A percentile compares a stretch with the other conserved stretches of the same genome.
Evolutionary conservation across 1,140 invertebrate genomes (phyloP).

Genomic region (Gryllus bimaculatus): DNA sequence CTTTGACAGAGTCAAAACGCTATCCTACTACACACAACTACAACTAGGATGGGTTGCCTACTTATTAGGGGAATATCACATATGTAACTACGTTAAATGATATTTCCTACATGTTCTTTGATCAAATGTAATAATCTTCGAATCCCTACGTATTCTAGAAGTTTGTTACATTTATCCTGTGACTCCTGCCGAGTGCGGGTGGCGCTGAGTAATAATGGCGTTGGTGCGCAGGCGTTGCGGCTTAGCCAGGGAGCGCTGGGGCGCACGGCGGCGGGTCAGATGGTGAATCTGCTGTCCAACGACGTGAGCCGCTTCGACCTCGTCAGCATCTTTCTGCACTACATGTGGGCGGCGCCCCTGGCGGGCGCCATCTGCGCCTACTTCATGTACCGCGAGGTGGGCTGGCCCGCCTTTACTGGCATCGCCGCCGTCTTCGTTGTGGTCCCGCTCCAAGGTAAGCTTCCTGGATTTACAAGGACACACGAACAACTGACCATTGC

Average conservation of each 20-base stretch:
- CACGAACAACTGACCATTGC: neutral
- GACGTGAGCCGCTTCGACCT: constrained; percentile 59
- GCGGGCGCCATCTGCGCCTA: constrained; percentile 49
- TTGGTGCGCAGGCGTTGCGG: constrained; percentile 34
- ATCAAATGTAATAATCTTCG: no score
- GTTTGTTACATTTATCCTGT: no score
- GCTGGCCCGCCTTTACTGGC: constrained; percentile 55
- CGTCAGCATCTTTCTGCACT: constrained; percentile 46
- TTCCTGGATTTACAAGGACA: neutral
- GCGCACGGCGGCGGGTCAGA: constrained; percentile 70
- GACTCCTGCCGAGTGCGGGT: no score
- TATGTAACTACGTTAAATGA: no score
- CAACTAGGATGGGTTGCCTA: no score
- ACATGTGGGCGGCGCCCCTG: constrained; percentile 56
- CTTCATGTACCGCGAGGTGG: constrained; percentile 54
- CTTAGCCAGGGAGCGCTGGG: constrained; percentile 56
- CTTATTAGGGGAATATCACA: no score
- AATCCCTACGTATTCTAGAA: no score
- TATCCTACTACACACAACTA: no score
- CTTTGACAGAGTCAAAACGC: no score
- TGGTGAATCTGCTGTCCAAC: constrained; percentile 75
- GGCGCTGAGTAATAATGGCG: no score
- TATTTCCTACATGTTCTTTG: no score
- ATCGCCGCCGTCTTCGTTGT: constrained; percentile 57
- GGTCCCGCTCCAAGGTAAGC: constrained; percentile 53